These are phyloP conservation scores for Gandaritis pyraliata DNA, from an alignment of 2,888 invertebrate species.

Conservation along the genomic window DNA sequence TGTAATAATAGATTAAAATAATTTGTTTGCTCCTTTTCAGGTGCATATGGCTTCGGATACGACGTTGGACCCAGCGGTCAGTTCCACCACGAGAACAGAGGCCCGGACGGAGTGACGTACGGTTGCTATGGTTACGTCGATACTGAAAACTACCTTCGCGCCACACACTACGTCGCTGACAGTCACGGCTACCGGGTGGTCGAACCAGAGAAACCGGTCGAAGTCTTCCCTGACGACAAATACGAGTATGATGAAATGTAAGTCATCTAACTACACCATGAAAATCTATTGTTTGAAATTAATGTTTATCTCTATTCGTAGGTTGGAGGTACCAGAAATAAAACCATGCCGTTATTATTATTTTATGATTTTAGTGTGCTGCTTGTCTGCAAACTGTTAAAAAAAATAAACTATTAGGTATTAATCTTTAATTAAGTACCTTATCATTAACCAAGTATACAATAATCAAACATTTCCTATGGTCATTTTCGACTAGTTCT, in stretches of 20 bases:
- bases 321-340: too few relatives aligned
- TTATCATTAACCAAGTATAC: too few relatives aligned
- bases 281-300: too few relatives aligned
- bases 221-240: constrained; percentile 85
- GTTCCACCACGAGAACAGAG: constrained; percentile 91
- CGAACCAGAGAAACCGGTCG: constrained; percentile 87
- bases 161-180: constrained; percentile 91
- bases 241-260: constrained; percentile 76
- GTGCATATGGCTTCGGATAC: constrained; percentile 90
- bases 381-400: too few relatives aligned
- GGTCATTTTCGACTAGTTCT: too few relatives aligned
- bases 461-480: too few relatives aligned
- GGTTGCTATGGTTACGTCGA: constrained; percentile 92
- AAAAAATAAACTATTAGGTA: too few relatives aligned
- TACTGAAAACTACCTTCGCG: constrained; percentile 86
- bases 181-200: constrained; percentile 91
- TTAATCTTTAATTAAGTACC: too few relatives aligned
- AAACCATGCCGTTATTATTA: too few relatives aligned
- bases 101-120: constrained; percentile 90
- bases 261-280: constrained; percentile 41
- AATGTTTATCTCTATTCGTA: too few relatives aligned
- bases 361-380: too few relatives aligned
- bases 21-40: constrained; percentile 64
- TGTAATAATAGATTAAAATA: too few relatives aligned
- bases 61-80: constrained; percentile 90